Percentiles rank a stretch among this genome's conserved stretches.
Evolutionary conservation across 37 sponge, comb jelly and placozoan species (phyloP).

Genomic region (Aplysina aerophoba): DNA sequence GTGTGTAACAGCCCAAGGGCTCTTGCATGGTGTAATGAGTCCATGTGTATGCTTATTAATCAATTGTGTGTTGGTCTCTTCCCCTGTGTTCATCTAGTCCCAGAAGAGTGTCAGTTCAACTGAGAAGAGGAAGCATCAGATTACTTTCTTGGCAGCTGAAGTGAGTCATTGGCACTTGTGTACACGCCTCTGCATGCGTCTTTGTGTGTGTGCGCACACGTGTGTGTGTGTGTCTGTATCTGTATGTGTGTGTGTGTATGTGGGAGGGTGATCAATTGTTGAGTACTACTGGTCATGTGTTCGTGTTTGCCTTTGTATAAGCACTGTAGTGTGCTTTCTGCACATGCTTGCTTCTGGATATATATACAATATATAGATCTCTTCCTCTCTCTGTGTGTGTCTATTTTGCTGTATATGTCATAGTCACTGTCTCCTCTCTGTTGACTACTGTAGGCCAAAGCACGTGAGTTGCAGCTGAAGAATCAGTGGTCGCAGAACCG

Average conservation of each 20-base stretch:
- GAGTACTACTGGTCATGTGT: neutral
- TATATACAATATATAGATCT: too few relatives aligned
- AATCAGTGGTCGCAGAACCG: constrained; percentile 86
- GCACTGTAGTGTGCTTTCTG: too few relatives aligned
- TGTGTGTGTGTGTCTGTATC: too few relatives aligned
- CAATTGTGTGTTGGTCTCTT: neutral
- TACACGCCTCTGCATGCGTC: neutral
- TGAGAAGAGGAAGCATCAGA: constrained; percentile 29
- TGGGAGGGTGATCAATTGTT: too few relatives aligned
- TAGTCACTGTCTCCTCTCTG: neutral
- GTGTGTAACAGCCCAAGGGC: neutral
- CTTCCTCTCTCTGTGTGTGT: neutral
- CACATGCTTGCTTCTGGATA: too few relatives aligned
- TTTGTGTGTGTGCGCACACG: neutral
- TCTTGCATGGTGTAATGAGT: neutral
- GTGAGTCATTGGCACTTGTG: neutral
- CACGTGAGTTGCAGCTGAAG: constrained; percentile 78
- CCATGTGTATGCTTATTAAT: neutral
- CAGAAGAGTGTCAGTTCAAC: neutral
- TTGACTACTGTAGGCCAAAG: constrained; percentile 66
- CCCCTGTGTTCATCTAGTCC: neutral
- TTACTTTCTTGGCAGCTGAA: constrained; percentile 13
- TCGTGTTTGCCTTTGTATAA: too few relatives aligned
- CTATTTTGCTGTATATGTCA: neutral
- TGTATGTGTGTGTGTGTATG: too few relatives aligned